These are phyloP conservation scores for Rotaria socialis DNA, from an alignment of 2,888 invertebrate genomes.

Conservation along the genomic window DNA sequence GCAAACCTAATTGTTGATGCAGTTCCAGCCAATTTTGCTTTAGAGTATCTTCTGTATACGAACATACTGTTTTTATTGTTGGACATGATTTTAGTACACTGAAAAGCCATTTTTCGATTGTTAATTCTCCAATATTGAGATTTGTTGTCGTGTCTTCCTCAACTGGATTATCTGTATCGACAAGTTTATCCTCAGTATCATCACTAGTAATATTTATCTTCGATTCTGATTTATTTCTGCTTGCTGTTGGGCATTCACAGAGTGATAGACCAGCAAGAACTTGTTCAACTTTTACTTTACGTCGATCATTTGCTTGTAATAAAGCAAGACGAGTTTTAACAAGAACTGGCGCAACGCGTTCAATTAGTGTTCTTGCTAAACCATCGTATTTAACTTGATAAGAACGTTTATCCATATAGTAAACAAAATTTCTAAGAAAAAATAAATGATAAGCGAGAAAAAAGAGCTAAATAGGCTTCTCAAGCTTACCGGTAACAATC, in stretches of 20 bases:
- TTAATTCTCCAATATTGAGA: background rate
- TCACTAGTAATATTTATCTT: background rate
- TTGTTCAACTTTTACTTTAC: background rate
- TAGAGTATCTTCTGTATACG: background rate
- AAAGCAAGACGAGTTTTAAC: slow-evolving; percentile 22
- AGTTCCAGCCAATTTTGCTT: slow-evolving; percentile 8
- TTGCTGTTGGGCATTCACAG: background rate
- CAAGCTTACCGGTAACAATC: background rate
- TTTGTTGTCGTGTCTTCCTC: background rate
- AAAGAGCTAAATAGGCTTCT: background rate
- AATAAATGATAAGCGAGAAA: no score
- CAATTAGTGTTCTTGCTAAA: background rate
- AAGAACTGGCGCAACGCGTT: slow-evolving; percentile 27
- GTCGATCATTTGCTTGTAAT: background rate
- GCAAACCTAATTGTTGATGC: slow-evolving; percentile 32
- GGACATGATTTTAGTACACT: slow-evolving; percentile 16
- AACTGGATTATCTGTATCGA: slow-evolving; percentile 5
- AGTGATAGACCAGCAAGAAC: background rate
- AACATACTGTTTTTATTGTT: background rate
- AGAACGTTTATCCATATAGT: slow-evolving; percentile 34
- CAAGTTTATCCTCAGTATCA: background rate
- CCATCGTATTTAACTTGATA: slow-evolving; percentile 35
- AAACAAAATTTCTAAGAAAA: slow-evolving; percentile 30
- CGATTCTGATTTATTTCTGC: background rate
- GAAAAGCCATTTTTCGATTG: slow-evolving; percentile 31